These are phyloP conservation scores for Nasonovia ribisnigri DNA, from an alignment of 2,888 invertebrate genomes.

Conservation along the genomic window DNA sequence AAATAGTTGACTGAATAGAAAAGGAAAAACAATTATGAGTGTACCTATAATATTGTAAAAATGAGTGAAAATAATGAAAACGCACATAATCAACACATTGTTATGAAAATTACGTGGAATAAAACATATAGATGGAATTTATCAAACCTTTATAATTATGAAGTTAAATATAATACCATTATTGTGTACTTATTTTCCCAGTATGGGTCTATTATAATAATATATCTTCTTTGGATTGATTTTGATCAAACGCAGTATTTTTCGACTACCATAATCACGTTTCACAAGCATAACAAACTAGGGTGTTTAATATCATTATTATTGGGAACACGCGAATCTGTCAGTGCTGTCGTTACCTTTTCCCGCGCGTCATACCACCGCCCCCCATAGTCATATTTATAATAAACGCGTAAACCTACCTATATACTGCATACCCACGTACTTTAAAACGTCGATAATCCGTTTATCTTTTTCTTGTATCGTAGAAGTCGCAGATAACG, in stretches of 20 bases:
- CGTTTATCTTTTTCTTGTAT: constrained; percentile 41
- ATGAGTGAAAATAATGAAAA: neutral
- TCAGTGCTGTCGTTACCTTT: neutral
- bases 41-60: neutral
- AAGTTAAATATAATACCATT: neutral
- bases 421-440: neutral
- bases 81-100: neutral
- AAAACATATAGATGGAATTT: neutral
- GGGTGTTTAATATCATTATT: constrained; percentile 5
- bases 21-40: neutral
- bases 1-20: neutral
- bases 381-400: neutral
- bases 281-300: neutral
- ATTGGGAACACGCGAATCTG: constrained; percentile 7
- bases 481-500: constrained; percentile 33
- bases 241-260: neutral
- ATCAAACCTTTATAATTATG: neutral
- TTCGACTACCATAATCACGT: neutral
- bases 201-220: neutral
- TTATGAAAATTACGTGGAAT: neutral
- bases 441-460: constrained; percentile 29
- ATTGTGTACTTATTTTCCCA: neutral
- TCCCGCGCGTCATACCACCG: neutral
- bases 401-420: neutral
- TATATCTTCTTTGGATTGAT: neutral